phyloP scores from a whole-genome alignment of 2,888 invertebrate genomes.

The Carabus problematicus region DNA sequence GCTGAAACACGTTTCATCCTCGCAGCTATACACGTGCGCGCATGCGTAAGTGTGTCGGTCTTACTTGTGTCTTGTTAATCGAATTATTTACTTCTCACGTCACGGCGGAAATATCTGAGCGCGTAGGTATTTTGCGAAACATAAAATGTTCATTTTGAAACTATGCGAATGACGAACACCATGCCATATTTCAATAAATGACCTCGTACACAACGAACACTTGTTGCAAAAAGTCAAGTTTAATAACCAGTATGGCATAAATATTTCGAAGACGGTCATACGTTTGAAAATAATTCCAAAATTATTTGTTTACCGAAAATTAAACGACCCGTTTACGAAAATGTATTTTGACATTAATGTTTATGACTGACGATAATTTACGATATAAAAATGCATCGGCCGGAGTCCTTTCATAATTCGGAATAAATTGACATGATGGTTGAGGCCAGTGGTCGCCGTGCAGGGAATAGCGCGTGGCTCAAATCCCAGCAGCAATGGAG shows the following conservation, averaged over 20 bases:
- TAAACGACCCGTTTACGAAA: slow-evolving; percentile 8
- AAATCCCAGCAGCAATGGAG: background rate
- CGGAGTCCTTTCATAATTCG: slow-evolving; percentile 15
- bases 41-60: background rate
- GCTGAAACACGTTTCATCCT: background rate
- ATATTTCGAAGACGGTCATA: slow-evolving; percentile 7
- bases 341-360: slow-evolving; percentile 28
- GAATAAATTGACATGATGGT: slow-evolving; percentile 29
- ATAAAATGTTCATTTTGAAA: too few species aligned
- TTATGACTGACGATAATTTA: background rate
- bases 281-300: slow-evolving; percentile 23
- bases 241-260: slow-evolving; percentile 19
- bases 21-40: slow-evolving; percentile 10
- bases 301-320: slow-evolving; percentile 29
- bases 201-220: too few species aligned
- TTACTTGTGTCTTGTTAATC: slow-evolving; percentile 14
- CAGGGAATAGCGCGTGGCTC: slow-evolving; percentile 4
- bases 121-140: too few species aligned
- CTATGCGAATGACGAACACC: too few species aligned
- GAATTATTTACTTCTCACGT: slow-evolving; percentile 17
- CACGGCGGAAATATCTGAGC: too few species aligned
- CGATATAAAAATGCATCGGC: slow-evolving; percentile 1
- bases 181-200: too few species aligned
- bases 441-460: slow-evolving; percentile 4
- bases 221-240: too few species aligned